These are phyloP conservation scores for Hipposideros larvatus DNA, from an alignment of 2,797 vertebrate genomes.

Conservation along the genomic window DNA sequence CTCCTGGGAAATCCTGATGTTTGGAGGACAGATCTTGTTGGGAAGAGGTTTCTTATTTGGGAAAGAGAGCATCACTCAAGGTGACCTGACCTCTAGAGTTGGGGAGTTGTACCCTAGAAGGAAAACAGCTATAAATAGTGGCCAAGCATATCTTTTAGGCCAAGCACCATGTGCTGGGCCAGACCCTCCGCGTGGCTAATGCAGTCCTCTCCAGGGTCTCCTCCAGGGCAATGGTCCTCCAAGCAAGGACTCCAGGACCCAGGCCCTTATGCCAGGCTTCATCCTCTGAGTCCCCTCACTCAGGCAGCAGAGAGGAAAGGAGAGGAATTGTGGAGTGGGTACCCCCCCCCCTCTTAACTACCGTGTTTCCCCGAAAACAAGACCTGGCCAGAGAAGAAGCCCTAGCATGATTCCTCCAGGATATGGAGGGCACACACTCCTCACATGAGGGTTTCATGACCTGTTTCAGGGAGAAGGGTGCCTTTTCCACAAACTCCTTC, in stretches of 20 bases:
- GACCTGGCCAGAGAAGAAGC: no score
- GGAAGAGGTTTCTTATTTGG: neutral
- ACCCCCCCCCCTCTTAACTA: neutral
- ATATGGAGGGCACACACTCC: no score
- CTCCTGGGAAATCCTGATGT: neutral
- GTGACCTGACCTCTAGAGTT: neutral
- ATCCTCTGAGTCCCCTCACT: neutral
- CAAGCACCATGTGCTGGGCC: neutral
- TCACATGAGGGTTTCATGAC: no score
- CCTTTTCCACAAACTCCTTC: no score
- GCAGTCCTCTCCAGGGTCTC: neutral
- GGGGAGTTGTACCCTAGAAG: neutral
- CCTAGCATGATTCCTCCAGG: no score
- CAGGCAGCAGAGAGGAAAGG: neutral
- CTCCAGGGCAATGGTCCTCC: neutral
- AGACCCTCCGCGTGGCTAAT: neutral
- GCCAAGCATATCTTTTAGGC: neutral
- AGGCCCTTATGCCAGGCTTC: neutral
- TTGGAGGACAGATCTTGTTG: neutral
- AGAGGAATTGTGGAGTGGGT: neutral
- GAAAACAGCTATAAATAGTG: neutral
- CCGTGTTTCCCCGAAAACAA: no score
- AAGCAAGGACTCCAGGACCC: neutral
- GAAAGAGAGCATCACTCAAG: neutral
- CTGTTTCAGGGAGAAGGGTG: no score